phyloP scores from a whole-genome alignment of 2,797 vertebrate genomes.

The Lutjanus campechanus region DNA sequence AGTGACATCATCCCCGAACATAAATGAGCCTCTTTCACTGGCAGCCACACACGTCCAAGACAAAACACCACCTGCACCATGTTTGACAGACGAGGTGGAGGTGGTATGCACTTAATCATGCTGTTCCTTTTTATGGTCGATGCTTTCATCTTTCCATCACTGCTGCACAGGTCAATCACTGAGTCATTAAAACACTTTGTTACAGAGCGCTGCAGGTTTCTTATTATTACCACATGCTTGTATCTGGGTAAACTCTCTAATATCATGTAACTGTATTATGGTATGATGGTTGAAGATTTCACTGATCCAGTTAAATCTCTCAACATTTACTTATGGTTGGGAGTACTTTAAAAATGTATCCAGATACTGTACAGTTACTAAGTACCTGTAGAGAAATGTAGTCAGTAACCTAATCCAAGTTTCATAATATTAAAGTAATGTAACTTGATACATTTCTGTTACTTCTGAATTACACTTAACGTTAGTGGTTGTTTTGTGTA shows the following conservation, averaged over 20 bases:
- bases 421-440: too few relatives aligned
- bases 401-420: too few relatives aligned
- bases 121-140: conserved; percentile 7
- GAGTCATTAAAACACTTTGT: conserved; percentile 14
- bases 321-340: neutral
- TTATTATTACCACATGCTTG: neutral
- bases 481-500: too few relatives aligned
- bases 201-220: neutral
- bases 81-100: conserved; percentile 57
- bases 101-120: conserved; percentile 25
- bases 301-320: neutral
- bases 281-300: neutral
- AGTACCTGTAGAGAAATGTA: too few relatives aligned
- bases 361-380: too few relatives aligned
- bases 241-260: neutral
- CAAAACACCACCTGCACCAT: conserved; percentile 53
- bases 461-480: too few relatives aligned
- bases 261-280: neutral
- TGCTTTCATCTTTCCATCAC: conserved; percentile 4
- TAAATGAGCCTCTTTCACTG: neutral
- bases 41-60: conserved; percentile 16
- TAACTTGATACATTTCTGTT: too few relatives aligned
- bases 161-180: conserved; percentile 2
- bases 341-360: too few relatives aligned
- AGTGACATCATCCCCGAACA: conserved; percentile 18